Conservation (phyloP, 2,888 invertebrate genomes). For the Hoplodrina ambigua region DNA sequence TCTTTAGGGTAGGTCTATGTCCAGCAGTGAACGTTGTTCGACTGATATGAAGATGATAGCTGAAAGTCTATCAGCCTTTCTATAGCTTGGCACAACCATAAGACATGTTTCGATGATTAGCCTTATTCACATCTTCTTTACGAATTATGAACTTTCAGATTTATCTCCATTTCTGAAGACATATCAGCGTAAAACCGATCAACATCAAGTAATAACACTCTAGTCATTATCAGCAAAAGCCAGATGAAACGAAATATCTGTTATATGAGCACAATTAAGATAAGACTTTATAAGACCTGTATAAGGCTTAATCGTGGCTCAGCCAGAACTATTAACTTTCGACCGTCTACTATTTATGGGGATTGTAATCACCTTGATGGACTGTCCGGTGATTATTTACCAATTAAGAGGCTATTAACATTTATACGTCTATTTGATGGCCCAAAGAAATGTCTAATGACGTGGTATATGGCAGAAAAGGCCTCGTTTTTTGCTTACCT, state of each 20-base stretch:
- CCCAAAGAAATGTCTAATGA: slow-evolving; percentile 60
- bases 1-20: too few species aligned
- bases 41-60: too few species aligned
- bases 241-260: slow-evolving; percentile 69
- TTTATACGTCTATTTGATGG: slow-evolving; percentile 58
- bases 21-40: too few species aligned
- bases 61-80: too few species aligned
- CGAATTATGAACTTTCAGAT: not conserved
- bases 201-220: slow-evolving; percentile 40
- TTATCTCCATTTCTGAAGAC: not conserved
- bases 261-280: slow-evolving; percentile 74
- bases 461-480: slow-evolving; percentile 36
- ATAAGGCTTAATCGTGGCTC: slow-evolving; percentile 69
- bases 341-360: slow-evolving; percentile 63
- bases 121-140: not conserved
- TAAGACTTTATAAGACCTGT: slow-evolving; percentile 71
- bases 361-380: slow-evolving; percentile 57
- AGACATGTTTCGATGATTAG: too few species aligned
- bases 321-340: slow-evolving; percentile 68
- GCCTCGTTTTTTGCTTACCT: slow-evolving; percentile 42
- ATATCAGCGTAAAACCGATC: slow-evolving; percentile 25
- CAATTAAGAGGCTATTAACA: slow-evolving; percentile 65
- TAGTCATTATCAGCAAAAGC: slow-evolving; percentile 49
- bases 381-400: slow-evolving; percentile 60
- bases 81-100: not conserved